Base-by-base conservation (phyloP, 1,140 invertebrate species). In the Diplogasteroides magnus region DNA sequence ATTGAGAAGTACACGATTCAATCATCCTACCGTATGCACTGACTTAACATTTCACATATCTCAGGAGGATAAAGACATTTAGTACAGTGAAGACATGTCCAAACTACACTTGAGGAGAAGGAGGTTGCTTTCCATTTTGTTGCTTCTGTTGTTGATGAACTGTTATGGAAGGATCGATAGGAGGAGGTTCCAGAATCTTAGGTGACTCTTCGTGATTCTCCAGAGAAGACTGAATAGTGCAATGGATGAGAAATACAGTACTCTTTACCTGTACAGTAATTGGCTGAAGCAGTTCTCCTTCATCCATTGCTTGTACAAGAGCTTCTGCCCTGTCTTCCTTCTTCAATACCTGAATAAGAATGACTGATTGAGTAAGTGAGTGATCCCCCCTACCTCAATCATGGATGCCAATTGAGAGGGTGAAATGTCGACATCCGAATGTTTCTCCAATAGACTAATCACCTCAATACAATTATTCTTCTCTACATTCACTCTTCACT, bases 361-460 rank as follows among this genome's bases (percentile, higher is more conserved):
- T 58, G 11, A 65, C 63, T 56, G 76, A 67, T 59, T 76, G 74
- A 28, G 62, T 29, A 14, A 74, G 63, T 58, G 66, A 69, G 23
- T n/a, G n/a, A n/a, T n/a, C n/a, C n/a, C n/a, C n/a, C n/a, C n/a
- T n/a, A n/a, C n/a, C 31, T 72, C 74, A 65, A 76, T 73, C 58
- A 76, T 76, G 1, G 59, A 64, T 14, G 69, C 63, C 60, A 76
- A 67, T 59, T 76, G 74, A 28, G 62, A 29, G 15, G 75, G 63
- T 58, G 66, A 69, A 0, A 76, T 59, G 14, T 68, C 57, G 15
- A 76, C 74, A 48, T 76, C 74, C 0, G 25, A 73, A 56, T 76
- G 74, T 37, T 76, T 76, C 48, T 71, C 75, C 2, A 76, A 66
- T 1, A 76, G 62, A 48, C 67, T 74, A 31, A 76, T 75, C 2